These are phyloP conservation scores for Alectura lathami DNA, from an alignment of 2,113 vertebrate genomes.

Conservation along the genomic window DNA sequence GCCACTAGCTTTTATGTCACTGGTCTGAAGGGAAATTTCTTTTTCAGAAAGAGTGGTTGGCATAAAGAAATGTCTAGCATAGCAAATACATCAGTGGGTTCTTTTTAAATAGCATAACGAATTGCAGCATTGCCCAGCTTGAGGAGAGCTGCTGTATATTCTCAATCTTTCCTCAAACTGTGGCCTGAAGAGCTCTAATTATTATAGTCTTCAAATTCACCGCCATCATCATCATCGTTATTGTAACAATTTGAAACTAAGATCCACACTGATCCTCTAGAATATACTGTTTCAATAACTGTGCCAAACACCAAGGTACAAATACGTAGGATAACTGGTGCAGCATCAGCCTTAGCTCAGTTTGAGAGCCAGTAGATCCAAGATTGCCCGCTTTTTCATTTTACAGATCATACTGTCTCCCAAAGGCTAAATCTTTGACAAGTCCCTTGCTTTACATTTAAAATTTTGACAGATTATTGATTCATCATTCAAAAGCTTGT, in stretches of 20 bases:
- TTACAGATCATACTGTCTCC: background rate
- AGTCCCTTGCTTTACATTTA: background rate
- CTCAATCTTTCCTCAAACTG: background rate
- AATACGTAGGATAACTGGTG: background rate
- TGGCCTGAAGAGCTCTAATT: background rate
- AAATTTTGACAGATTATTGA: slow-evolving; percentile 45
- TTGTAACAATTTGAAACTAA: background rate
- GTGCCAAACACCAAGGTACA: background rate
- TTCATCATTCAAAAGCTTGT: slow-evolving; percentile 46
- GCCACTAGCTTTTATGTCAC: slow-evolving; percentile 18
- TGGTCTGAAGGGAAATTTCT: background rate
- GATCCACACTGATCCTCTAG: background rate
- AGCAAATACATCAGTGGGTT: background rate
- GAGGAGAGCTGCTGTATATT: background rate
- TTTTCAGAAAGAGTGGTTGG: background rate
- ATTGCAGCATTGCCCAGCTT: background rate
- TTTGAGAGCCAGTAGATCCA: background rate
- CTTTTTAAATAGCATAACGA: background rate
- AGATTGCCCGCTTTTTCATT: background rate
- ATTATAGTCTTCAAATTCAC: background rate
- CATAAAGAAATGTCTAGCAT: background rate
- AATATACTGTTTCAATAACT: background rate
- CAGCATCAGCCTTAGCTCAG: background rate
- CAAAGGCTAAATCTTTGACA: background rate
- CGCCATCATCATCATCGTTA: background rate